phyloP scores from a whole-genome alignment of 2,888 invertebrate genomes.

The Nudaria mundana region DNA sequence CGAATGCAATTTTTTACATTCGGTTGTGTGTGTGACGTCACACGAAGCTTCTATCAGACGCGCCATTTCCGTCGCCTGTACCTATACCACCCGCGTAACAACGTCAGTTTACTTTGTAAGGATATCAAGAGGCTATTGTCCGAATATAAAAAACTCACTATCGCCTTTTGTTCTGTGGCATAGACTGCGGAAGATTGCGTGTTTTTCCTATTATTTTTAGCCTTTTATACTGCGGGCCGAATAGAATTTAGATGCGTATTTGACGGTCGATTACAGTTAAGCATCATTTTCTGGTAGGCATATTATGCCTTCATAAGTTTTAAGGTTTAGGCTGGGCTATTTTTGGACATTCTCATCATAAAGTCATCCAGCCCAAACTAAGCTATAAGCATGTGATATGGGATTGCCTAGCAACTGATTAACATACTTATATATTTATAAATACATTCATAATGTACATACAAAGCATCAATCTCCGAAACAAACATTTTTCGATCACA shows the following conservation, averaged over 20 bases:
- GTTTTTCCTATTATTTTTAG: constrained; percentile 19
- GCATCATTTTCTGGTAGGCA: not conserved
- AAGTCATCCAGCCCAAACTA: too few species aligned
- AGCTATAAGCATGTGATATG: too few species aligned
- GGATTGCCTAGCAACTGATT: too few species aligned
- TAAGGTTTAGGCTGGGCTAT: too few species aligned
- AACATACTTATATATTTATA: too few species aligned
- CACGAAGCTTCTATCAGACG: constrained; percentile 52
- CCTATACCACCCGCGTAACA: constrained; percentile 39
- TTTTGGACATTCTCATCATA: too few species aligned
- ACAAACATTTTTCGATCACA: too few species aligned
- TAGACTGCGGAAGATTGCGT: constrained; percentile 32
- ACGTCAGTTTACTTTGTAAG: constrained; percentile 47
- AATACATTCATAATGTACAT: too few species aligned
- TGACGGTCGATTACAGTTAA: not conserved
- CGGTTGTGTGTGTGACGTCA: constrained; percentile 15
- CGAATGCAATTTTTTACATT: too few species aligned
- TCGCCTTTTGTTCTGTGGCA: constrained; percentile 42
- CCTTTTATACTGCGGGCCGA: constrained; percentile 10
- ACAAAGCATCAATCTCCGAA: too few species aligned
- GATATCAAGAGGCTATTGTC: constrained; percentile 53
- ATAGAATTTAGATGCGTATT: constrained; percentile 7
- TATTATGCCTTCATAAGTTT: too few species aligned
- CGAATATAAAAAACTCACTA: constrained; percentile 51
- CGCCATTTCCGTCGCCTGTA: constrained; percentile 56